Base-by-base conservation (phyloP, 35 echinoderm and acorn worm species). In the Ptychodera flava region DNA sequence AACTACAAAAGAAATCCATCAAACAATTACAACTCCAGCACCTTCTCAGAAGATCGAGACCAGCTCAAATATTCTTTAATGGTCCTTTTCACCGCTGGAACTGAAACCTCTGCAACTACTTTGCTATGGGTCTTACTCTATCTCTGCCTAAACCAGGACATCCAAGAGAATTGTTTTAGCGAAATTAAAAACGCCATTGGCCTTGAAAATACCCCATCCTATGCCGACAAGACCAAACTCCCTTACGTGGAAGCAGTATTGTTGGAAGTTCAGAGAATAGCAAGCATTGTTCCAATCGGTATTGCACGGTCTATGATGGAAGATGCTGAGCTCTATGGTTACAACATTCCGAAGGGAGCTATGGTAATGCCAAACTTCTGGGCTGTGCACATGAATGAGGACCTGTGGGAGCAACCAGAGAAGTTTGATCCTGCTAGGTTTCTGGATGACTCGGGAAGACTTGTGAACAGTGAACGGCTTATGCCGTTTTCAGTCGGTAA, bases 121-220 rank as follows among this genome's bases (percentile, higher is more conserved):
- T 38, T 95, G 27, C 52, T 78, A 31, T 95, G 93, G 90, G 81
- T 45, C 28, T 34, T 91, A 32, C 28, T 89, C 12, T 95, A 79
- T 87, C 88, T 95, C 83, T 77, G 91, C 77, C 34, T 75, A 32
- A 28, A 95, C 79, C 93, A 89, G 28, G 78, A 91, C 15, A 85
- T 95, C 30, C 90, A 95, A 83, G 77, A 22, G 37, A 84, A 77
- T 37, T 52, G 88, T 52, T 80, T 87, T 36, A 1, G 32, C 2
- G 89, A 95, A 36, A 78, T 95, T n/a, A 90, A 95, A 36, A 31
- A 76, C 36, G 90, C 89, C n/a, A 77, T 95, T 35, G 93, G 93
- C 28, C 81, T 86, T 52, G 81, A 89, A 33, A 79, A 90, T 28
- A 33, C 82, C 15, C 93, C 93, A 27, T 52, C 16, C 22, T 81